phyloP scores from a whole-genome alignment of 2,888 invertebrate species.

The Polia nebulosa region DNA sequence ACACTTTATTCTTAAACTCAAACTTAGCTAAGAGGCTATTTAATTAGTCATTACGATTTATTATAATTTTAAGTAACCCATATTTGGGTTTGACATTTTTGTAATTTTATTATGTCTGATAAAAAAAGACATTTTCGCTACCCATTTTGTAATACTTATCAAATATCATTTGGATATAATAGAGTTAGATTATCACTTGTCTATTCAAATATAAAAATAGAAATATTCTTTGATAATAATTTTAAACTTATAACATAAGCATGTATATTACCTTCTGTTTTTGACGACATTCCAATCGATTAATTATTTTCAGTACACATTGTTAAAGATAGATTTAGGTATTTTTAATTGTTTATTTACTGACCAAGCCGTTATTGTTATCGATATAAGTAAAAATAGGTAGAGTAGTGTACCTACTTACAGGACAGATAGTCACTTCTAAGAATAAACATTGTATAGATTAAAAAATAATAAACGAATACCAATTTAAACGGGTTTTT shows the following conservation, averaged over 20 bases:
- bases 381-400: not conserved
- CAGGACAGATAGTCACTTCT: slow-evolving; percentile 51
- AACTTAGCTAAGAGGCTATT: slow-evolving; percentile 58
- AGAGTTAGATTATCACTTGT: not conserved
- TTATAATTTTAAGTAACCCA: slow-evolving; percentile 31
- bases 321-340: not conserved
- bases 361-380: slow-evolving; percentile 7
- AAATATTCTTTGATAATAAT: not conserved
- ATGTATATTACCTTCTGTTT: not conserved
- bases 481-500: slow-evolving; percentile 56
- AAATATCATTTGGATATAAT: not conserved
- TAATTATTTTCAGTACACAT: not conserved
- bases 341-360: slow-evolving; percentile 1
- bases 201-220: not conserved
- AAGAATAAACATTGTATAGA: slow-evolving; percentile 55
- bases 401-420: slow-evolving; percentile 3
- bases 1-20: slow-evolving; percentile 25
- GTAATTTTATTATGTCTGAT: slow-evolving; percentile 1
- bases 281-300: slow-evolving; percentile 1
- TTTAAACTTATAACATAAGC: too few species aligned
- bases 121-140: not conserved
- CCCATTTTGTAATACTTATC: slow-evolving; percentile 3
- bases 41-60: slow-evolving; percentile 43
- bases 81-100: slow-evolving; percentile 1
- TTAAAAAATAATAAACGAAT: slow-evolving; percentile 56